These are phyloP conservation scores for Psilopsiagon aymara DNA, from an alignment of 2,113 vertebrate species.

Conservation along the genomic window DNA sequence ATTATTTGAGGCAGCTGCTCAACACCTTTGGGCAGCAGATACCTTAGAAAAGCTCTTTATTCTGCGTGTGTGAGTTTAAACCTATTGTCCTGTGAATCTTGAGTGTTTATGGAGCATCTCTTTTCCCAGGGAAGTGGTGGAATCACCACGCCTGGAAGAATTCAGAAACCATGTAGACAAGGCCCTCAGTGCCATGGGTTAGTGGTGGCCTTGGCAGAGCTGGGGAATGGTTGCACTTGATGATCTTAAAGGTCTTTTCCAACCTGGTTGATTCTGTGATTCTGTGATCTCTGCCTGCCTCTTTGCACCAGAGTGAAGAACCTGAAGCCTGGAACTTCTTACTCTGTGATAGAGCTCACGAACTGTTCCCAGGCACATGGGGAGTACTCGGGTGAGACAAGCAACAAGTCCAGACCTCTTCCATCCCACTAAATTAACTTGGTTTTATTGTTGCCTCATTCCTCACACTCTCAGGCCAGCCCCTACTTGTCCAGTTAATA, in stretches of 20 bases:
- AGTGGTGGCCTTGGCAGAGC: too few species aligned
- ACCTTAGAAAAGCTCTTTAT: background rate
- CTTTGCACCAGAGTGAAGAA: background rate
- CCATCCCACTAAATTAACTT: slow-evolving; percentile 42
- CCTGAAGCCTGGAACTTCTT: background rate
- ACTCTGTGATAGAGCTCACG: background rate
- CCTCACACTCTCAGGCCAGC: slow-evolving; percentile 39
- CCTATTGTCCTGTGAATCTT: background rate
- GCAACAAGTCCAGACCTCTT: slow-evolving; percentile 50
- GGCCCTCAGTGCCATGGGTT: too few species aligned
- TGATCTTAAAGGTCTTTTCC: too few species aligned
- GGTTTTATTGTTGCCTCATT: slow-evolving; percentile 60
- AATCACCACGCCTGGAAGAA: too few species aligned
- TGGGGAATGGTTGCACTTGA: too few species aligned
- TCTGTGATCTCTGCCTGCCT: background rate
- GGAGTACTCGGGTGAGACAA: slow-evolving; percentile 12
- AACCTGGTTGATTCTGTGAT: too few species aligned
- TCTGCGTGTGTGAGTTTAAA: background rate
- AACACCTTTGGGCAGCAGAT: background rate
- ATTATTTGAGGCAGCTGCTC: background rate
- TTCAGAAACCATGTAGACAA: too few species aligned
- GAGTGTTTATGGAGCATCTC: background rate
- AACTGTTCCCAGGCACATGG: slow-evolving; percentile 11
- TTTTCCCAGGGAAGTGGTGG: too few species aligned
- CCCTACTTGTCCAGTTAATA: slow-evolving; percentile 61